Percentiles rank a stretch among this genome's conserved stretches.
Conservation (phyloP, 2,888 invertebrate genomes). For the Clusia tigrina region DNA sequence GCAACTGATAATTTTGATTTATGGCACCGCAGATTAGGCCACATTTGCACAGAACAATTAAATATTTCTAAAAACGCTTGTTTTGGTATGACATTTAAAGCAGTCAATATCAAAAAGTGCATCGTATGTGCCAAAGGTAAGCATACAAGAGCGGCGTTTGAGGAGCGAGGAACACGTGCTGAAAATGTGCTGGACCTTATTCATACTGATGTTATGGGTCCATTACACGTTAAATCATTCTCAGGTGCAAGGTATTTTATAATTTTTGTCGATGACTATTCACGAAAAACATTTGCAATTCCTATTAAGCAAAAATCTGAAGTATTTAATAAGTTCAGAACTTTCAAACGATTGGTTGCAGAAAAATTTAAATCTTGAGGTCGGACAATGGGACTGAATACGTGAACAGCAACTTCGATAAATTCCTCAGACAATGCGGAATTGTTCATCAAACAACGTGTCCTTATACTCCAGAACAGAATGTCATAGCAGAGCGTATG, state of each 20-base stretch:
- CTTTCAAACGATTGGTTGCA: slow-evolving; percentile 34
- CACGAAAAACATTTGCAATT: slow-evolving; percentile 24
- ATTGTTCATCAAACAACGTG: too few relatives aligned
- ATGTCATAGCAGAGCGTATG: too few relatives aligned
- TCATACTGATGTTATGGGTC: slow-evolving; percentile 56
- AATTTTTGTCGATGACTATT: slow-evolving; percentile 54
- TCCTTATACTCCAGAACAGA: too few relatives aligned
- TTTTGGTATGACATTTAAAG: slow-evolving; percentile 26
- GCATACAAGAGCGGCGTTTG: slow-evolving; percentile 37
- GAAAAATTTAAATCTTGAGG: slow-evolving; percentile 34
- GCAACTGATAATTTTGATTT: slow-evolving; percentile 21
- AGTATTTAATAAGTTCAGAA: slow-evolving; percentile 33
- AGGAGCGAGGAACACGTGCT: slow-evolving; percentile 33
- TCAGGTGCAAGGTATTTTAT: slow-evolving; percentile 53
- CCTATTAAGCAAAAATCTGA: slow-evolving; percentile 35
- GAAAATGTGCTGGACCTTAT: slow-evolving; percentile 44
- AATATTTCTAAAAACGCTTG: slow-evolving; percentile 23
- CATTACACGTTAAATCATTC: slow-evolving; percentile 48
- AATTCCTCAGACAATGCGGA: too few relatives aligned
- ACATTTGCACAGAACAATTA: slow-evolving; percentile 34
- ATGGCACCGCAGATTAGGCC: slow-evolving; percentile 43
- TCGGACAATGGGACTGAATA: slow-evolving; percentile 38
- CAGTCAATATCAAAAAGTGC: slow-evolving; percentile 30
- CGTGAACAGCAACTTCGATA: slow-evolving; percentile 26
- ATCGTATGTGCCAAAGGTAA: slow-evolving; percentile 42